These are phyloP conservation scores for Hippocampus kuda DNA, from an alignment of 2,797 vertebrate genomes.

Conservation along the genomic window DNA sequence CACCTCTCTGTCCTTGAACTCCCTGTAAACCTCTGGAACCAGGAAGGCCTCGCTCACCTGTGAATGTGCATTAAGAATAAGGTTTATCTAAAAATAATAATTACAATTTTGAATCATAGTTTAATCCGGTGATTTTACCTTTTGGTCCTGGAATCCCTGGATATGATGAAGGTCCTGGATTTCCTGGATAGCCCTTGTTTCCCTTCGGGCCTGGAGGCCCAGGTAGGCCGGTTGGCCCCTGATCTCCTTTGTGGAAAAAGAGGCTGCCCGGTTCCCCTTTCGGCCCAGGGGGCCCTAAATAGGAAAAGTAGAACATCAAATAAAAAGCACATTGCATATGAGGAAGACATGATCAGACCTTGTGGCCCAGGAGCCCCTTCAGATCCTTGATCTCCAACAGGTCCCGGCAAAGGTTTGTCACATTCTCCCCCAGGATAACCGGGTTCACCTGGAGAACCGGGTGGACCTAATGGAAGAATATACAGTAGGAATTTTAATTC, in stretches of 20 bases:
- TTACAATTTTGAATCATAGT: neutral
- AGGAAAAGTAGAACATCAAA: conserved; percentile 6
- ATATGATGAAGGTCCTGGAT: conserved; percentile 15
- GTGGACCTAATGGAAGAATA: conserved; percentile 25
- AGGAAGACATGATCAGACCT: conserved; percentile 14
- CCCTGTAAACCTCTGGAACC: conserved; percentile 35
- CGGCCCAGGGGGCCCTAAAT: conserved; percentile 36
- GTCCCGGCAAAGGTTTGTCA: conserved; percentile 10
- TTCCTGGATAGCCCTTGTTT: conserved; percentile 32
- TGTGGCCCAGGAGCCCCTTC: conserved; percentile 36
- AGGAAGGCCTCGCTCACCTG: conserved; percentile 34
- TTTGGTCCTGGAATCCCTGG: conserved; percentile 21
- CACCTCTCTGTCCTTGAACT: conserved; percentile 38
- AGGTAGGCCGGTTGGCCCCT: conserved; percentile 31
- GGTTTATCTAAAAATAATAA: neutral
- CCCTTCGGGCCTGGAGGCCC: conserved; percentile 42
- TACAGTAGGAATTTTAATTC: neutral
- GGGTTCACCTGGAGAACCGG: conserved; percentile 33
- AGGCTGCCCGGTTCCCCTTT: conserved; percentile 24
- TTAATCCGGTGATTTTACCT: conserved; percentile 25
- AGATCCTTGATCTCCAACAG: conserved; percentile 30
- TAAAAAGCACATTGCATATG: neutral
- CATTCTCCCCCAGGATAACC: conserved; percentile 30
- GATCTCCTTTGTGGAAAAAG: conserved; percentile 29
- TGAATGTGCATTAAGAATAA: conserved; percentile 6